Conservation (phyloP, 2,113 vertebrate species). For the Eulemur rufifrons region DNA sequence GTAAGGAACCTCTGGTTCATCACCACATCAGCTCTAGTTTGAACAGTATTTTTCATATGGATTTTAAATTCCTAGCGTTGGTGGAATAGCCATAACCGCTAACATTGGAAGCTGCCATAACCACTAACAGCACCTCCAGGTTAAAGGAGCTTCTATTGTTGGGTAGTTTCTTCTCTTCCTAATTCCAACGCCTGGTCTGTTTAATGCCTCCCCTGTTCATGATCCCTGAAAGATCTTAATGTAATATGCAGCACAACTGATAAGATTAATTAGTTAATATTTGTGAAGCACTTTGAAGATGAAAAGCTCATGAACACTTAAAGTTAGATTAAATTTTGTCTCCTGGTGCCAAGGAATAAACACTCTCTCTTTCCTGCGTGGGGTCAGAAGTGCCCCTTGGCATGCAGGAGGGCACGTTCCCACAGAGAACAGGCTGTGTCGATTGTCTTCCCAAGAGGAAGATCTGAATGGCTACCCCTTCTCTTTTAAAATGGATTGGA, state of each 20-base stretch:
- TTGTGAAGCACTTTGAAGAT: conserved; percentile 39
- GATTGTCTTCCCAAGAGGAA: too few species aligned
- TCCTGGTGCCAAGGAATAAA: conserved; percentile 42
- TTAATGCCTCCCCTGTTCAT: background rate
- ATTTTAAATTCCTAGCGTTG: background rate
- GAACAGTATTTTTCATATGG: background rate
- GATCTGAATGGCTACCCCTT: background rate
- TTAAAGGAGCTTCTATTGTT: background rate
- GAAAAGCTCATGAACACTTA: conserved; percentile 43
- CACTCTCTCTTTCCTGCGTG: background rate
- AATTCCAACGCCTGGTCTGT: too few species aligned
- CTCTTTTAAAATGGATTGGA: background rate
- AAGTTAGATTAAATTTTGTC: conserved; percentile 15
- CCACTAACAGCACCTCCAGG: too few species aligned
- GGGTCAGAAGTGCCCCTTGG: background rate
- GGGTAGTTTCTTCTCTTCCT: background rate
- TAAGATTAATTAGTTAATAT: conserved; percentile 47
- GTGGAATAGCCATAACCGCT: background rate
- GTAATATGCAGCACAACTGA: background rate
- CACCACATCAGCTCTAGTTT: background rate
- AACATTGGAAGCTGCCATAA: accelerated
- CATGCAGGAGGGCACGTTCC: background rate
- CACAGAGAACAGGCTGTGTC: background rate
- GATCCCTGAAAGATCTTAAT: background rate
- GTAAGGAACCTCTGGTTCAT: background rate